Conservation (phyloP, 2,888 invertebrate species). For the Pocota personata region DNA sequence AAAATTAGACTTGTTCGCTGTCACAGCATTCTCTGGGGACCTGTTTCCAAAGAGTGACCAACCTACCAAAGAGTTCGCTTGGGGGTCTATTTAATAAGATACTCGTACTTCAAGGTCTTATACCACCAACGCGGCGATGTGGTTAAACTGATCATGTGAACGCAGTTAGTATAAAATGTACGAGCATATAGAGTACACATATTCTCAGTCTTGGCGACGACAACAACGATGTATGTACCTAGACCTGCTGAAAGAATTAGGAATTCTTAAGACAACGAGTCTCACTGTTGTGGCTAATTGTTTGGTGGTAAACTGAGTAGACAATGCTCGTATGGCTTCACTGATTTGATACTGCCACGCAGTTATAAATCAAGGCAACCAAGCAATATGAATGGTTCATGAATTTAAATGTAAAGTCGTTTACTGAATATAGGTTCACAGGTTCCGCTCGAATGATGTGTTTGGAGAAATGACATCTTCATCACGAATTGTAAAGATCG, state of each 20-base stretch:
- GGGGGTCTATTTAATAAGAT: slow-evolving; percentile 67
- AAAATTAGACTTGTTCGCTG: slow-evolving; percentile 59
- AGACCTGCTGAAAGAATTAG: background rate
- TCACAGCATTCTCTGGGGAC: slow-evolving; percentile 59
- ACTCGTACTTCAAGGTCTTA: slow-evolving; percentile 70
- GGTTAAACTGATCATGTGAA: slow-evolving; percentile 49
- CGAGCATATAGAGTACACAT: slow-evolving; percentile 25
- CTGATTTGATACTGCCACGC: slow-evolving; percentile 19
- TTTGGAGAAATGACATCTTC: background rate
- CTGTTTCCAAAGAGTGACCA: slow-evolving; percentile 65
- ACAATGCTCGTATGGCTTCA: slow-evolving; percentile 14
- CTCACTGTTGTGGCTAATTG: slow-evolving; percentile 57
- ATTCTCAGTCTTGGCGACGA: slow-evolving; percentile 16
- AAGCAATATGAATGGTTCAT: background rate
- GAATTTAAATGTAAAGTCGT: background rate
- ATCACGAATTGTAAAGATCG: background rate
- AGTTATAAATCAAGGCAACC: slow-evolving; percentile 18
- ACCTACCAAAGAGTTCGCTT: slow-evolving; percentile 45
- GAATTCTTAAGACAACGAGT: slow-evolving; percentile 47
- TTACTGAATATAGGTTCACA: background rate
- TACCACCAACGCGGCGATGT: slow-evolving; percentile 66
- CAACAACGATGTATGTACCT: slow-evolving; percentile 48
- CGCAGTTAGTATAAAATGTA: slow-evolving; percentile 6
- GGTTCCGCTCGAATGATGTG: too few species aligned
- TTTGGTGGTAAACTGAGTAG: slow-evolving; percentile 35